These are phyloP conservation scores for Drosophila cardini DNA, from an alignment of 1,140 invertebrate species.

Conservation along the genomic window DNA sequence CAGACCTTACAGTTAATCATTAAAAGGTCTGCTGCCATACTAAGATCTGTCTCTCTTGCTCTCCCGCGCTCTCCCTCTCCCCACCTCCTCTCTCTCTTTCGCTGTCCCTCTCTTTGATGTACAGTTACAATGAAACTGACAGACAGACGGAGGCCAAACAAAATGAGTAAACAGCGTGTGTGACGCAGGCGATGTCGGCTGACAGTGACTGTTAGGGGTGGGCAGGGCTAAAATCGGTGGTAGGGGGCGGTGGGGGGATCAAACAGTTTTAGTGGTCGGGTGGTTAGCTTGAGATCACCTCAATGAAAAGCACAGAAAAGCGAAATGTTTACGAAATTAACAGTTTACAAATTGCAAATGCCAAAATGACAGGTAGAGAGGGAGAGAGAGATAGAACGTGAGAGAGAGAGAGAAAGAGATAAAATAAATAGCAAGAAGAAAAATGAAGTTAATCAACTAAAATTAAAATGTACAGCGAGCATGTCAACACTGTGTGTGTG, in stretches of 20 bases:
- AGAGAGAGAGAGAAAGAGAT: background rate
- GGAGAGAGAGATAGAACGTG: too few species aligned
- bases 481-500: constrained; percentile 26
- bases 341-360: constrained; percentile 41
- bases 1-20: constrained; percentile 49
- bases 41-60: background rate
- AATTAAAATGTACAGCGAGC: constrained; percentile 72
- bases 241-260: background rate
- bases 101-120: constrained; percentile 34
- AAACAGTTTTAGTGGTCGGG: constrained; percentile 22
- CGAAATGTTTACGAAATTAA: constrained; percentile 26
- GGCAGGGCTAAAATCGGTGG: too few species aligned
- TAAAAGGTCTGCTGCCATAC: constrained; percentile 47
- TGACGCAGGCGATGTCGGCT: constrained; percentile 39
- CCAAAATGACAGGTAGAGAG: constrained; percentile 52
- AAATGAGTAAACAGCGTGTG: constrained; percentile 20
- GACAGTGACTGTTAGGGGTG: background rate
- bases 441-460: constrained; percentile 73
- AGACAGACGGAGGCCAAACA: constrained; percentile 39
- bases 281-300: constrained; percentile 33
- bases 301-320: constrained; percentile 31
- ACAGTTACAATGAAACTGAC: constrained; percentile 51
- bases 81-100: background rate
- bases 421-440: constrained; percentile 9
- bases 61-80: background rate